These are phyloP conservation scores for Eumerus sabulonum DNA, from an alignment of 2,888 invertebrate species.

Conservation along the genomic window DNA sequence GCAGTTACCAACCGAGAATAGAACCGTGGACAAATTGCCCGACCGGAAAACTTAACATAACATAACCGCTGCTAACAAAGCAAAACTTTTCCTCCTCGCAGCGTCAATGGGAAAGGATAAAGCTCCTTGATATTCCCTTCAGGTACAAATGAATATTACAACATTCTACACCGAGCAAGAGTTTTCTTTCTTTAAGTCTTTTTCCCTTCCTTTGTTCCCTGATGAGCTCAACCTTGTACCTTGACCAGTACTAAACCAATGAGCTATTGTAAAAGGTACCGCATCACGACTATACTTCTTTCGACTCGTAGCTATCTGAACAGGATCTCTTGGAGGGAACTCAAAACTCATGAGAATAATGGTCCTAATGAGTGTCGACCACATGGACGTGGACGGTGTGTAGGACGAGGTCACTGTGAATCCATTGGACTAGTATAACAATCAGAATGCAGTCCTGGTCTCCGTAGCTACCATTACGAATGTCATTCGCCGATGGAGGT, in stretches of 20 bases:
- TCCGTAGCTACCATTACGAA: conserved; percentile 50
- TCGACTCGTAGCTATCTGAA: too few relatives aligned
- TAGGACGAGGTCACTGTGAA: conserved; percentile 4
- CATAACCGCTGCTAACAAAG: conserved; percentile 34
- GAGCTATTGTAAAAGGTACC: too few relatives aligned
- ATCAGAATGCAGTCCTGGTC: conserved; percentile 51
- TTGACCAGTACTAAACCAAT: too few relatives aligned
- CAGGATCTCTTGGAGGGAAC: neutral
- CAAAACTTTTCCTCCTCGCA: conserved; percentile 20
- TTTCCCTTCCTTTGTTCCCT: neutral
- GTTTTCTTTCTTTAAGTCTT: conserved; percentile 19
- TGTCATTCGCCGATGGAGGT: conserved; percentile 37
- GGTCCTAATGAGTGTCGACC: conserved; percentile 63
- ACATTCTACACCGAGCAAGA: neutral
- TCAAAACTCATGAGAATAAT: conserved; percentile 40
- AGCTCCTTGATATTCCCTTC: conserved; percentile 55
- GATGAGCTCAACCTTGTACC: too few relatives aligned
- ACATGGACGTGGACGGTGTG: conserved; percentile 16
- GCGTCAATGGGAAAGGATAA: conserved; percentile 36
- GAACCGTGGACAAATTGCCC: conserved; percentile 14
- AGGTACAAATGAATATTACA: conserved; percentile 52
- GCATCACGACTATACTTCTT: too few relatives aligned
- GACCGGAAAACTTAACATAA: conserved; percentile 4
- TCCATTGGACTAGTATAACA: conserved; percentile 23
- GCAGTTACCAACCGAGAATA: conserved; percentile 37